Conservation (phyloP, 2,797 vertebrate species). For the Perodicticus potto region DNA sequence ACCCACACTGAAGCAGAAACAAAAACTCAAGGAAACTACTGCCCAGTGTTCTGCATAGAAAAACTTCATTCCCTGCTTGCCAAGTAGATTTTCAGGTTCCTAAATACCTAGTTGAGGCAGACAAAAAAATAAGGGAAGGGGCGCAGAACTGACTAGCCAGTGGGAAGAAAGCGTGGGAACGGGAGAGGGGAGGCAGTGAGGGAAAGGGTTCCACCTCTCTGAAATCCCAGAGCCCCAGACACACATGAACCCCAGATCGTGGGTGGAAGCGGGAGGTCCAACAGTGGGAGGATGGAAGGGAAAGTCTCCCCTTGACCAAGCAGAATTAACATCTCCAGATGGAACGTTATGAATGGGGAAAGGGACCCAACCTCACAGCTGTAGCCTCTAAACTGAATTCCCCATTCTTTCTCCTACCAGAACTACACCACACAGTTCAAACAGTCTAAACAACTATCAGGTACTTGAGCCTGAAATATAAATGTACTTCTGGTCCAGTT, state of each 20-base stretch:
- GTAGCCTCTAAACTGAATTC: background rate
- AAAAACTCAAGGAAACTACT: background rate
- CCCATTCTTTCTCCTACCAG: background rate
- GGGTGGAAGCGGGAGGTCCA: background rate
- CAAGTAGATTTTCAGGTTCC: background rate
- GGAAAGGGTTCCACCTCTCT: background rate
- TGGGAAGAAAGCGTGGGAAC: background rate
- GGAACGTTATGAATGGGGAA: too few species aligned
- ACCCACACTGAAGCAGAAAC: background rate
- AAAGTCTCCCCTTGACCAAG: background rate
- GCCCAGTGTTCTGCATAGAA: background rate
- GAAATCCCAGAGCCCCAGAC: background rate
- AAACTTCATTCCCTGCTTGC: background rate
- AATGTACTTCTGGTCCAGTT: background rate
- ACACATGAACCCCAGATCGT: background rate
- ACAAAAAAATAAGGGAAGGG: background rate
- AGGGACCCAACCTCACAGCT: background rate
- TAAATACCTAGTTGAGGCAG: background rate
- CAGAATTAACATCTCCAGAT: background rate
- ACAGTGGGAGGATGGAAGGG: background rate
- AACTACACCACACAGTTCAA: background rate
- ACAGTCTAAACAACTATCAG: background rate
- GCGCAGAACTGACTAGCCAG: background rate
- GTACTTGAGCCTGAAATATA: background rate
- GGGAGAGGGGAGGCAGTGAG: rapidly evolving